Evolutionary conservation across 2,888 invertebrate genomes (phyloP).

Genomic region (Brachyptera putata): DNA sequence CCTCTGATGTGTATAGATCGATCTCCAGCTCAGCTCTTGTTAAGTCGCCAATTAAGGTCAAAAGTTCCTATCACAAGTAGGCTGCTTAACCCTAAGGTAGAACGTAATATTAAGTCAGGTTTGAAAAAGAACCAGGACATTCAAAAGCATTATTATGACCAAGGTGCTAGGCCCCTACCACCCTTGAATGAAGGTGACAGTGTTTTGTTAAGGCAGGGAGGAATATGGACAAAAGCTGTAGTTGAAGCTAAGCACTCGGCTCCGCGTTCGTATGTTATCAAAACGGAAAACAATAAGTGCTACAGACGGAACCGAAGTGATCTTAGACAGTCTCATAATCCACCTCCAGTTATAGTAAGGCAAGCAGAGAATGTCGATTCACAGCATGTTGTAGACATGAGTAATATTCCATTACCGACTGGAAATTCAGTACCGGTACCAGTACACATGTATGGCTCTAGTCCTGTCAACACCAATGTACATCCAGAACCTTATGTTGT

Average conservation of each 20-base stretch:
- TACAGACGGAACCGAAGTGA: too few species aligned
- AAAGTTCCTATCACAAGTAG: background rate
- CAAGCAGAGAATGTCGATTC: too few species aligned
- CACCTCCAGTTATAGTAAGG: too few species aligned
- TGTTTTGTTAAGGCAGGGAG: background rate
- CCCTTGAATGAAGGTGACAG: background rate
- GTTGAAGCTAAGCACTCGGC: background rate
- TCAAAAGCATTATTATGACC: conserved; percentile 12
- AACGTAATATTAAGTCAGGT: background rate
- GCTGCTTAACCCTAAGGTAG: background rate
- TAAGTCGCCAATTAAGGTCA: background rate
- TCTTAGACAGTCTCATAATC: too few species aligned
- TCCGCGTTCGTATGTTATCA: conserved; percentile 1
- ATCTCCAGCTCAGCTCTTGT: conserved; percentile 3
- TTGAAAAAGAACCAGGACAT: background rate
- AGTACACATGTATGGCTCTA: too few species aligned
- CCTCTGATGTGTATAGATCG: background rate
- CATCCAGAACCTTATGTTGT: too few species aligned
- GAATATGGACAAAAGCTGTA: background rate
- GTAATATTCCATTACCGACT: too few species aligned
- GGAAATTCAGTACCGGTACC: too few species aligned
- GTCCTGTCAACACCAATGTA: too few species aligned
- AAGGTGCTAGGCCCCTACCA: background rate
- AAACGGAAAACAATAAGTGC: too few species aligned
- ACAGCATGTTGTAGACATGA: too few species aligned